A percentile compares a stretch with the other conserved stretches of the same genome.
Evolutionary conservation across 2,888 invertebrate genomes (phyloP).

Genomic region (Chaetogeoica ovagalla): DNA sequence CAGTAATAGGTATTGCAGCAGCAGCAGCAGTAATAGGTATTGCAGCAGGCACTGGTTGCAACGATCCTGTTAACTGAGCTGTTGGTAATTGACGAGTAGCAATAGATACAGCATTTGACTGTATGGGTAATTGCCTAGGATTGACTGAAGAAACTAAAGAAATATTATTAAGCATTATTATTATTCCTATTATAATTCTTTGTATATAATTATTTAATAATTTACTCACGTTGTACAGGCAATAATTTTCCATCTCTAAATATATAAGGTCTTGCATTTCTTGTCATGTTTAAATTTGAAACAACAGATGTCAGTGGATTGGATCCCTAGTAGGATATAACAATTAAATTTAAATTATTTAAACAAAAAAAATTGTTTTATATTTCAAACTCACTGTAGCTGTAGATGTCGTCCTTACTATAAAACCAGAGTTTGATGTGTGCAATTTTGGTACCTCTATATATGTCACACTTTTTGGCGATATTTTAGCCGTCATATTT

Average conservation of each 20-base stretch:
- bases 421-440: background rate
- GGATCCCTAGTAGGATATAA: background rate
- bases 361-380: background rate
- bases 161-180: background rate
- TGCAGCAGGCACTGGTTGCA: constrained; percentile 12
- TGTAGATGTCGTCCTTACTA: background rate
- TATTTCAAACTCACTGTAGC: constrained; percentile 8
- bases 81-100: background rate
- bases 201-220: background rate
- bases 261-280: background rate
- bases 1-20: background rate
- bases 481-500: background rate
- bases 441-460: constrained; percentile 3
- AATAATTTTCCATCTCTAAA: background rate
- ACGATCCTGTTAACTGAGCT: background rate
- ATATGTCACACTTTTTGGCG: background rate
- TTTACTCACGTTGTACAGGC: constrained; percentile 16
- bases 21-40: background rate
- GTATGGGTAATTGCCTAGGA: background rate
- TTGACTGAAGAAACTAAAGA: constrained; percentile 1
- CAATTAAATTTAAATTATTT: background rate
- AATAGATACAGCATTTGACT: background rate
- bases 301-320: background rate
- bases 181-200: too few relatives aligned
- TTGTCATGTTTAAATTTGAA: background rate